phyloP scores from a whole-genome alignment of 2,888 invertebrate species.

The Pseudococcus jackbeardsleyi region DNA sequence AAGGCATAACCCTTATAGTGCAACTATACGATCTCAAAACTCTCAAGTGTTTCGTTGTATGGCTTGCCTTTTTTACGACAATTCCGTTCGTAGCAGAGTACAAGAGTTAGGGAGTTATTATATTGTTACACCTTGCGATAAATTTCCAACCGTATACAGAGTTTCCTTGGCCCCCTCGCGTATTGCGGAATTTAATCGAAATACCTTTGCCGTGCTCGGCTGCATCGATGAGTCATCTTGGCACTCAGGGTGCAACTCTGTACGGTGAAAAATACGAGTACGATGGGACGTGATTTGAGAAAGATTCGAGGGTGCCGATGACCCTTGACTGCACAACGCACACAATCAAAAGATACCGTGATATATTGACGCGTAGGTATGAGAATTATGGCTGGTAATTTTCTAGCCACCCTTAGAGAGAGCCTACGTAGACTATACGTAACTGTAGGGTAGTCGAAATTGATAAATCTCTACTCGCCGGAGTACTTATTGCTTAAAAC shows the following conservation, averaged over 20 bases:
- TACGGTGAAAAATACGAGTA: constrained; percentile 13
- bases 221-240: constrained; percentile 15
- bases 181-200: constrained; percentile 6
- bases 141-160: no score
- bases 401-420: not conserved
- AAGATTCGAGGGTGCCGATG: constrained; percentile 21
- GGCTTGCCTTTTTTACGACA: no score
- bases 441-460: constrained; percentile 4
- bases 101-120: not conserved
- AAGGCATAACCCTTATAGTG: no score
- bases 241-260: constrained; percentile 10
- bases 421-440: not conserved
- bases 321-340: not conserved
- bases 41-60: no score
- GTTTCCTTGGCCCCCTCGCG: not conserved
- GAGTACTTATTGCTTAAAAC: no score
- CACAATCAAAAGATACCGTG: not conserved
- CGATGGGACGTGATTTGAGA: not conserved
- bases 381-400: constrained; percentile 18
- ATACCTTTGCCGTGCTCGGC: not conserved
- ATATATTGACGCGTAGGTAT: constrained; percentile 22
- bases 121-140: no score
- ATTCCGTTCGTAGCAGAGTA: not conserved
- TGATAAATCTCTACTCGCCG: not conserved
- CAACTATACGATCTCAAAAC: no score